Evolutionary conservation across 92 coral and sea anemone species (phyloP), one percentile per base, ranked within the genome.

Genomic region (Porites lobata): DNA sequence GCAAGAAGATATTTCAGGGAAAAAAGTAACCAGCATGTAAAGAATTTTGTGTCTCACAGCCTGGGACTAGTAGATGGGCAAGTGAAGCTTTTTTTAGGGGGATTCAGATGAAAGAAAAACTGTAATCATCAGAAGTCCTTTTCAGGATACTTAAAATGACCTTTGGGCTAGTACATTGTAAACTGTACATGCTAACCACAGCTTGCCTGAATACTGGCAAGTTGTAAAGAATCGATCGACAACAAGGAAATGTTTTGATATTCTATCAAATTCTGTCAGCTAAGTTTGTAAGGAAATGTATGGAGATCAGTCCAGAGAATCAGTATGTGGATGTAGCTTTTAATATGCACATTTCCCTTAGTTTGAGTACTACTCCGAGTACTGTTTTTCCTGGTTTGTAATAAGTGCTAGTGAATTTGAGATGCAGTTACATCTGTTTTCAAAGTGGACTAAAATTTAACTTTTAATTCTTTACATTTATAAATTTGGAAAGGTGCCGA

Each of bases 141-240:
- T 65, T 65, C 20, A 65, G 69, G 29, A 65, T 65, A 65, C 69
- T 65, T 65, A n/a, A 65, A 65, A 65, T 65, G 69, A 65, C 18
- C 69, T 65, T 65, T 65, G 69, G 22, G 5, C 69, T 65, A 65
- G 69, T n/a, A 65, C 69, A 65, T 65, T 65, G 69, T 65, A 65
- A 65, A 65, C 69, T 65, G 69, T 65, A 65, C 69, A 65, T 65
- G 69, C 69, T 65, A 65, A 65, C 69, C 69, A 65, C 69, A 65
- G 69, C 69, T 65, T 65, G 69, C 29, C 69, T 65, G 20, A 65
- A 65, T 65, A 65, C 10, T 65, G 69, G 69, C 69, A 65, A 65
- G 69, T 65, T 65, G 69, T 65, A 65, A 65, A 65, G 13, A 65
- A 26, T 13, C 21, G 69, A 65, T 65, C 1, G 69, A 65, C 69